Percentiles rank a stretch among this genome's conserved stretches.
These are phyloP conservation scores for Dasyurus viverrinus DNA, from an alignment of 2,113 vertebrate species.

Conservation along the genomic window DNA sequence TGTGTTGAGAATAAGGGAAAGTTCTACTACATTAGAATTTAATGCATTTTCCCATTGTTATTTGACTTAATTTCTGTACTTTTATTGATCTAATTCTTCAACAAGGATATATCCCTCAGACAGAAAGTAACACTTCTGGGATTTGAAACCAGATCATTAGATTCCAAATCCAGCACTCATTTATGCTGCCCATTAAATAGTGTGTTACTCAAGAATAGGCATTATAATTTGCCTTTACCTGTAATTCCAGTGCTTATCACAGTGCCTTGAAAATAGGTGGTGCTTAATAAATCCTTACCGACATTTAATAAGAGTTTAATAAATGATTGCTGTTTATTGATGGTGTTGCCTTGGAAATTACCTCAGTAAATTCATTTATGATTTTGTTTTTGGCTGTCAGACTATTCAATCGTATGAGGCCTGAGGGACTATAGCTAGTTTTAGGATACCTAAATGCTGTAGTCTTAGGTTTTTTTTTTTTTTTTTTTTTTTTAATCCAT, in stretches of 20 bases:
- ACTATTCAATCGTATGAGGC: background rate
- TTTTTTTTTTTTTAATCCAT: background rate
- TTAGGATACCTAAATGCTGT: background rate
- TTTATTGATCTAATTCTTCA: background rate
- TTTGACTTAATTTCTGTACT: background rate
- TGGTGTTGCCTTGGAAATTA: background rate
- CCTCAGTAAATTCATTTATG: background rate
- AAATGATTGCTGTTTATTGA: background rate
- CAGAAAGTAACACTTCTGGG: background rate
- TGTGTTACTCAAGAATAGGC: background rate
- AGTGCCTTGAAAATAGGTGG: background rate
- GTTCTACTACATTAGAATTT: background rate
- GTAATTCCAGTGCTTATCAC: background rate
- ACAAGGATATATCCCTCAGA: background rate
- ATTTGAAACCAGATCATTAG: background rate
- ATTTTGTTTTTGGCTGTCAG: background rate
- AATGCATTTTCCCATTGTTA: background rate
- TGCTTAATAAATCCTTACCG: background rate
- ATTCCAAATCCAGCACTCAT: background rate
- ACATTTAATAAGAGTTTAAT: background rate
- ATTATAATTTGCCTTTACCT: background rate
- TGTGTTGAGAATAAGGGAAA: background rate
- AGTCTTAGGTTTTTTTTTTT: background rate
- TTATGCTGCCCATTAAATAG: background rate
- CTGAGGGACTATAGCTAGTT: background rate